Base-by-base conservation (phyloP, 2,888 invertebrate species). In the Tetrapedia diversipes region DNA sequence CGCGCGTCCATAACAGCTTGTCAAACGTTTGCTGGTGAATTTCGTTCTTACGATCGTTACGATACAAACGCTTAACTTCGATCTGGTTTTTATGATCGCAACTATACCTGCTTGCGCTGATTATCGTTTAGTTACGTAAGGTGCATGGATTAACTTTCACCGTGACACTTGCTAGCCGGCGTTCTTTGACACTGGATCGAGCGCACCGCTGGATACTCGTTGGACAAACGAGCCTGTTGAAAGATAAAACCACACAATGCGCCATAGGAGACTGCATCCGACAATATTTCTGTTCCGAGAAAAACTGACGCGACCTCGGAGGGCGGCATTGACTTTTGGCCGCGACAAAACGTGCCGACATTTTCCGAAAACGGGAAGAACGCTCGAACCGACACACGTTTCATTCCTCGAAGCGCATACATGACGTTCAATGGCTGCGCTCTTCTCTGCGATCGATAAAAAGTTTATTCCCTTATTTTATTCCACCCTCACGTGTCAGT, bases 181-280 rank as follows among this genome's bases (percentile, higher is more conserved):
- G 19, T 73, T 75, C 79, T 85, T 85, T 84, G 84, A 85, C 68
- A 77, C 53, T 59, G 60, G 64, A 82, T 69, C 79, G 73, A 59
- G 11, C 57, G 64, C 83, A 60, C 85, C 60, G 85, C 63, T 82
- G 82, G 87, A 85, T 81, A 86, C 87, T 81, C 73, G 82, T 85
- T 81, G 89, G 80, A 88, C 86, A 88, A 89, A 89, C 88, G 88
- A 87, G 85, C 71, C 86, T 86, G 89, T 89, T 89, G 89, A 89
- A 89, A 89, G 89, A 89, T 89, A 88, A 89, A 89, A 89, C 89
- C 89, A 78, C 89, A 89, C 88, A 89, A 89, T 88, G 80, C 89
- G 65, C 86, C 82, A 67, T 82, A 60, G 87, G 88, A 79, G 77
- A 80, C 81, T 71, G 70, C 63, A 64, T 75, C 71, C 74, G 66